These are phyloP conservation scores for Drosophila anomalipes DNA, from an alignment of 2,888 invertebrate genomes.

Conservation along the genomic window DNA sequence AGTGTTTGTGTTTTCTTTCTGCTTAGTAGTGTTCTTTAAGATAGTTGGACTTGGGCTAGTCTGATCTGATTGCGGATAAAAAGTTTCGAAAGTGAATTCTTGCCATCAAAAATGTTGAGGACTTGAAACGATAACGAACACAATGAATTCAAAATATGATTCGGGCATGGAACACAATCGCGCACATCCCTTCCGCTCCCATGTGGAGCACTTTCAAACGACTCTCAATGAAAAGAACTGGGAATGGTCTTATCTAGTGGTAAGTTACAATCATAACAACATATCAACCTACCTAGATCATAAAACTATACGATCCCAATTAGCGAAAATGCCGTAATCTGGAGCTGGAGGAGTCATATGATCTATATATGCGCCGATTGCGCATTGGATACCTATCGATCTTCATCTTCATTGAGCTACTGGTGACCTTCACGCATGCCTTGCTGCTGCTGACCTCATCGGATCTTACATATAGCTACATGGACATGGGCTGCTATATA, in stretches of 20 bases:
- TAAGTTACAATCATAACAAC: conserved; percentile 45
- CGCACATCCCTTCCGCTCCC: conserved; percentile 49
- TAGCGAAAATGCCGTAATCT: conserved; percentile 92
- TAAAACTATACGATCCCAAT: not conserved
- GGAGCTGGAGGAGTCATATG: conserved; percentile 90
- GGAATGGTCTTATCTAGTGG: conserved; percentile 85
- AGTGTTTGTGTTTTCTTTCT: conserved; percentile 27
- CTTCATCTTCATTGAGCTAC: conserved; percentile 89
- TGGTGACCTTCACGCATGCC: conserved; percentile 89
- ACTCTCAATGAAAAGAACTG: conserved; percentile 83
- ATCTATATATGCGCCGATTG: conserved; percentile 91
- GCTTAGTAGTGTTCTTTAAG: conserved; percentile 3
- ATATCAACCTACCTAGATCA: not conserved
- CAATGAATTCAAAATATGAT: conserved; percentile 72
- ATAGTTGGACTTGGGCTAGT: conserved; percentile 31
- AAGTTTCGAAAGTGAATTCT: not conserved
- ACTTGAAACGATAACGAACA: conserved; percentile 31
- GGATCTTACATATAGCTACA: conserved; percentile 75
- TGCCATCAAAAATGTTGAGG: conserved; percentile 48
- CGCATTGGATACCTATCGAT: conserved; percentile 92
- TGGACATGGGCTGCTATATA: conserved; percentile 83
- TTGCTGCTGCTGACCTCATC: conserved; percentile 87
- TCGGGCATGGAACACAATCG: conserved; percentile 52
- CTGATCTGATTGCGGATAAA: conserved; percentile 57
- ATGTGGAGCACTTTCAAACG: conserved; percentile 59